Evolutionary conservation across 2,113 vertebrate species (phyloP), one percentile per base, ranked within the genome.

Genomic region (Ursus arctos): DNA sequence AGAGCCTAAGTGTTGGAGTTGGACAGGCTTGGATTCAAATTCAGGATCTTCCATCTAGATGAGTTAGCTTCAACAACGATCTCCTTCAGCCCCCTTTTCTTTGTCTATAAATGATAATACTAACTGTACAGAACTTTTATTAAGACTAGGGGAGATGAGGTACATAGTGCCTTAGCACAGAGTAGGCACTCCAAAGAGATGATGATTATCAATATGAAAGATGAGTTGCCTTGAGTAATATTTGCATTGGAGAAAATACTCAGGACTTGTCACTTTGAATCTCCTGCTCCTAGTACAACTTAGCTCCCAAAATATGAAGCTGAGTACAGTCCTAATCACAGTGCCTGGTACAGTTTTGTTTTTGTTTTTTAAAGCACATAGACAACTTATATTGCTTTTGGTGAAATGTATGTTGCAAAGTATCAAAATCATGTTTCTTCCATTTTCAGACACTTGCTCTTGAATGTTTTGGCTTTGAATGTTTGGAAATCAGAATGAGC

Each of bases 401-500:
- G 49, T 91, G 77, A 82, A 85, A 95, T 69, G 22, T 31, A 57
- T 71, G 24, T 72, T 76, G 3, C 79, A 47, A 74, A 95, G 61
- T 15, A 83, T 95, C 89, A 74, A 87, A 86, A 69, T 69, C 59
- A 49, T 59, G 6, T 74, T 93, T 69, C 55, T 61, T 87, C 22
- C 31, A 6, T 80, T 79, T 36, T 63, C 80, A 94, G 36, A 74
- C 61, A 80, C 33, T 49, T 86, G 67, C 22, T 94, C 95, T 95
- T 81, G 40, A 94, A 69, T 85, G 47, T 84, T 96, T 47, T 43
- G 43, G 43, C 43, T 96, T 95, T 81, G 40, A 94, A 69, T 85
- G 47, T 84, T 96, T 47, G 26, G 86, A 93, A 97, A 72, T 94
- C 89, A 81, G 49, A 96, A 95, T 65, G 67, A 96, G 82, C 67